phyloP scores from a whole-genome alignment of 2,888 invertebrate genomes.

The Coenonympha glycerion region DNA sequence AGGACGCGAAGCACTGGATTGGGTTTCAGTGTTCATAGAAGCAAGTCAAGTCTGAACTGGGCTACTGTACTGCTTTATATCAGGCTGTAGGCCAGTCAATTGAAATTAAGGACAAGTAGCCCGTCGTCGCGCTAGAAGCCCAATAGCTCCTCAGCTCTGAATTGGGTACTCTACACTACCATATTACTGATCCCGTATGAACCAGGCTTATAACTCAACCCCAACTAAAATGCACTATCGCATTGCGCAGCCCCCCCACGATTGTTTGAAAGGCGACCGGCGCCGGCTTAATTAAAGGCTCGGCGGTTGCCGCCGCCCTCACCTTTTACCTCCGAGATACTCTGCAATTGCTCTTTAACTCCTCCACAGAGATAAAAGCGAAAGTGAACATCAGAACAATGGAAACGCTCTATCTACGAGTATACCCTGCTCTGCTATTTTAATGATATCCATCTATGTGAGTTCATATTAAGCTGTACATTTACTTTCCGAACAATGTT shows the following conservation, averaged over 20 bases:
- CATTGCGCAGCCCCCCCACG: conserved; percentile 20
- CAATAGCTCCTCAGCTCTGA: no score
- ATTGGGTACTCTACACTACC: no score
- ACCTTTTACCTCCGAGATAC: conserved; percentile 6
- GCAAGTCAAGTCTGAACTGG: no score
- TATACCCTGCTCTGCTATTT: conserved; percentile 3
- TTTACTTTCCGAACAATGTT: not conserved
- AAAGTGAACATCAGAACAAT: conserved; percentile 11
- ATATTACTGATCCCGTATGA: no score
- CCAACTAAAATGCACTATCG: not conserved
- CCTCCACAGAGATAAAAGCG: conserved; percentile 10
- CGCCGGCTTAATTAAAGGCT: conserved; percentile 21
- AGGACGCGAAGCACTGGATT: no score
- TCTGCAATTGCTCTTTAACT: conserved; percentile 12
- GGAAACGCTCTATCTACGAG: not conserved
- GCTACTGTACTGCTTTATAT: no score
- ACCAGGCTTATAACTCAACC: no score
- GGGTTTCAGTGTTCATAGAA: no score
- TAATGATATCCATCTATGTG: conserved; percentile 4
- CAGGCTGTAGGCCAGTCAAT: no score
- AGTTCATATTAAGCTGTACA: not conserved
- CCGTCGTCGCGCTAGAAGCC: no score
- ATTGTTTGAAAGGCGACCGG: conserved; percentile 22
- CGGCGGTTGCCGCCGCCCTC: conserved; percentile 7
- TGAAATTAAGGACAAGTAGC: no score